phyloP scores from a whole-genome alignment of 1,140 invertebrate genomes.

The Temnothorax longispinosus region DNA sequence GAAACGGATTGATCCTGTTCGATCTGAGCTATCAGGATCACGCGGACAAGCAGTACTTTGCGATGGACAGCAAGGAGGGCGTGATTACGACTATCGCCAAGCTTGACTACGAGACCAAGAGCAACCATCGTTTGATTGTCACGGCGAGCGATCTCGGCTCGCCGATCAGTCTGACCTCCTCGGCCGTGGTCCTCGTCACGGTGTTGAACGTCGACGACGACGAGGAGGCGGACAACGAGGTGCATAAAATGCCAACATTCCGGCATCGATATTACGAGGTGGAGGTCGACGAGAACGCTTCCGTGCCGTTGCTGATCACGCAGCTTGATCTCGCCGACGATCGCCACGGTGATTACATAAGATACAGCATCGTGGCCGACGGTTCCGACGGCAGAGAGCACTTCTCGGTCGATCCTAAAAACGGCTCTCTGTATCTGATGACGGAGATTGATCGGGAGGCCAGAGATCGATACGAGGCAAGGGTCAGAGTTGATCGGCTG shows the following conservation, averaged over 20 bases:
- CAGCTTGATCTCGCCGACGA: conserved; percentile 89
- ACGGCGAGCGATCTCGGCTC: conserved; percentile 94
- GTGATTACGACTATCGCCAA: conserved; percentile 90
- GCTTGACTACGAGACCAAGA: conserved; percentile 90
- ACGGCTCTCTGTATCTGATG: conserved; percentile 90
- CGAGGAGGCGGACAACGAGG: conserved; percentile 69
- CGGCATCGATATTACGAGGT: conserved; percentile 92
- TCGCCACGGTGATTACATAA: conserved; percentile 86
- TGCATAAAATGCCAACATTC: conserved; percentile 88
- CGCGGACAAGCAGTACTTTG: conserved; percentile 88
- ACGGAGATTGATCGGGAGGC: conserved; percentile 90
- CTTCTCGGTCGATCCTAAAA: conserved; percentile 90
- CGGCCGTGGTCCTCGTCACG: conserved; percentile 90
- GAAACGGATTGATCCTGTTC: conserved; percentile 92
- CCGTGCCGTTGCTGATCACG: conserved; percentile 89
- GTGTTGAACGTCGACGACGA: conserved; percentile 88
- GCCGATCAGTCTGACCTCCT: conserved; percentile 90
- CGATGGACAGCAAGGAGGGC: conserved; percentile 93
- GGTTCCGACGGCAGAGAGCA: conserved; percentile 86
- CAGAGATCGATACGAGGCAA: conserved; percentile 88
- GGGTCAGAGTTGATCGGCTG: conserved; percentile 89
- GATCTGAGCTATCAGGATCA: conserved; percentile 86
- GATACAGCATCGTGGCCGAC: conserved; percentile 87
- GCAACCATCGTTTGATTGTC: conserved; percentile 91
- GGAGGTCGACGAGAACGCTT: conserved; percentile 91